These are phyloP conservation scores for Babylonia areolata DNA, from an alignment of 1,140 invertebrate genomes.

Conservation along the genomic window DNA sequence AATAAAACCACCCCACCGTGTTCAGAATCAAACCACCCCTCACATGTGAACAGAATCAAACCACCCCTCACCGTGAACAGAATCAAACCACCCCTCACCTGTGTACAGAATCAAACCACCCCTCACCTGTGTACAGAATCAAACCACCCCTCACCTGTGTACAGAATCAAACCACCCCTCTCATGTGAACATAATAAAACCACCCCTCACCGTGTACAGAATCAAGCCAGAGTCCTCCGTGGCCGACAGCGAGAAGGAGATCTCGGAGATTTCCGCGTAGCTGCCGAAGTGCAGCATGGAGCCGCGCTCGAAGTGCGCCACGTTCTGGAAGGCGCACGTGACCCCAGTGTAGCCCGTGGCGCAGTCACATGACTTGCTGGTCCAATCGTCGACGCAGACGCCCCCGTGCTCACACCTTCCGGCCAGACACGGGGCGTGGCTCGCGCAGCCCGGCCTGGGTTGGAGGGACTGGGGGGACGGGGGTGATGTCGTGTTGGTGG, in stretches of 20 bases:
- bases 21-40: no score
- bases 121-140: no score
- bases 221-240: conserved; percentile 53
- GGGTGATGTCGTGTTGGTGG: neutral
- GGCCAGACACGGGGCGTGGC: conserved; percentile 50
- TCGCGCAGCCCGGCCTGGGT: conserved; percentile 49
- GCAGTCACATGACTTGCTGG: conserved; percentile 54
- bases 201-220: conserved; percentile 60
- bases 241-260: conserved; percentile 51
- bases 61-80: no score
- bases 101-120: no score
- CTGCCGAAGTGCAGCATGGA: conserved; percentile 61
- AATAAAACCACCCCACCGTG: no score
- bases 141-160: no score
- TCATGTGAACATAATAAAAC: no score
- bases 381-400: conserved; percentile 61
- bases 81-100: no score
- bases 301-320: conserved; percentile 52
- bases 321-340: conserved; percentile 51
- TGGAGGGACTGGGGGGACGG: neutral
- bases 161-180: no score
- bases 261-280: conserved; percentile 41
- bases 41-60: no score
- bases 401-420: conserved; percentile 60
- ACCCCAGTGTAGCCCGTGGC: conserved; percentile 54